Evolutionary conservation across 1,140 invertebrate genomes (phyloP).

Genomic region (Thaumatotibia leucotreta): DNA sequence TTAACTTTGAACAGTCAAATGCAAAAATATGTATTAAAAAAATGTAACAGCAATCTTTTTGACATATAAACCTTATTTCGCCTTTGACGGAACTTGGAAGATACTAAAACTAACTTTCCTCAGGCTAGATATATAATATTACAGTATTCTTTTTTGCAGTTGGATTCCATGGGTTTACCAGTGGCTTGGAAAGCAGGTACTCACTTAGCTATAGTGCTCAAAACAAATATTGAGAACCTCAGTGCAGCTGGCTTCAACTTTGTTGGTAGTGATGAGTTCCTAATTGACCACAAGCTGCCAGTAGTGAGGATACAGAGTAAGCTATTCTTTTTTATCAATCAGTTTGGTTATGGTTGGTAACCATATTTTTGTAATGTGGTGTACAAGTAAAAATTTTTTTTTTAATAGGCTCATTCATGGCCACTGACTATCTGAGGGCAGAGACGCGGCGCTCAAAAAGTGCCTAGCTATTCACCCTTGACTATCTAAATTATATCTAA

Average conservation of each 20-base stretch:
- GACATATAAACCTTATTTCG: not conserved
- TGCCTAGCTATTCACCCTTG: too few species aligned
- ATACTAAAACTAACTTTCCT: not conserved
- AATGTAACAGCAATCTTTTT: too few species aligned
- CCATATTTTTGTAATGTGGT: too few species aligned
- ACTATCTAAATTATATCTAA: too few species aligned
- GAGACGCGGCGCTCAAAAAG: too few species aligned
- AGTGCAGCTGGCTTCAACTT: constrained; percentile 61
- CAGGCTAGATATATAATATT: not conserved
- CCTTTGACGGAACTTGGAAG: too few species aligned
- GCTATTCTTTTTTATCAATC: constrained; percentile 24
- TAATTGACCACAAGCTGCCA: constrained; percentile 63
- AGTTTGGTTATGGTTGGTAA: not conserved
- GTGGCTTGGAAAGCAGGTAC: constrained; percentile 68
- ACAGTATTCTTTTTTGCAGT: constrained; percentile 32
- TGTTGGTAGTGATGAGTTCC: constrained; percentile 57
- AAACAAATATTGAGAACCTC: constrained; percentile 64
- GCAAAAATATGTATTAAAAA: too few species aligned
- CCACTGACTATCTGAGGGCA: too few species aligned
- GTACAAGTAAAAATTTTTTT: too few species aligned
- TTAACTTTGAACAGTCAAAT: too few species aligned
- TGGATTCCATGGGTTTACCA: constrained; percentile 64
- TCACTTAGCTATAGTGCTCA: constrained; percentile 61
- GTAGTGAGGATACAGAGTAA: constrained; percentile 68
- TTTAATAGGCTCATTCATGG: too few species aligned